Conservation (phyloP, 2,113 vertebrate species). For the Egretta garzetta region DNA sequence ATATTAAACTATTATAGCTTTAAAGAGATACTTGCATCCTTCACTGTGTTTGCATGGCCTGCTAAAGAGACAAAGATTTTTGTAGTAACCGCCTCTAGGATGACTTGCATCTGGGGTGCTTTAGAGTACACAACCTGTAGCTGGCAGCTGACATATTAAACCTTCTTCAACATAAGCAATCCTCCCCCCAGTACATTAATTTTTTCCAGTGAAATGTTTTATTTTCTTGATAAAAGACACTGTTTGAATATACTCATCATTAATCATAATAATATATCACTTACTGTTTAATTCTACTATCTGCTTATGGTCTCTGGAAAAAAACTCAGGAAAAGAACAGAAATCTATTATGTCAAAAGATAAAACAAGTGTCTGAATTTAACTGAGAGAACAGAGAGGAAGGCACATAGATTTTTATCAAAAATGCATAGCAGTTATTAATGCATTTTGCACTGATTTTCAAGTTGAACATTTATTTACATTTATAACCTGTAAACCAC, state of each 20-base stretch:
- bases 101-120: neutral
- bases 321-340: neutral
- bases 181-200: neutral
- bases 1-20: neutral
- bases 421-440: neutral
- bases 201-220: neutral
- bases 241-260: neutral
- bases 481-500: neutral
- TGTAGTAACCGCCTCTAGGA: neutral
- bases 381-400: neutral
- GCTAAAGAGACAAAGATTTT: neutral
- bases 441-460: neutral
- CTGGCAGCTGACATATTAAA: neutral
- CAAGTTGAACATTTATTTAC: neutral
- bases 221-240: neutral
- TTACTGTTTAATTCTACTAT: neutral
- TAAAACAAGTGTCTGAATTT: neutral
- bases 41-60: neutral
- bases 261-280: neutral
- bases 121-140: neutral
- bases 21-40: neutral
- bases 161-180: neutral
- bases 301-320: neutral
- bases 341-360: neutral
- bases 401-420: neutral